Evolutionary conservation across 2,888 invertebrate genomes (phyloP).

Genomic region (Stomorhina lunata): DNA sequence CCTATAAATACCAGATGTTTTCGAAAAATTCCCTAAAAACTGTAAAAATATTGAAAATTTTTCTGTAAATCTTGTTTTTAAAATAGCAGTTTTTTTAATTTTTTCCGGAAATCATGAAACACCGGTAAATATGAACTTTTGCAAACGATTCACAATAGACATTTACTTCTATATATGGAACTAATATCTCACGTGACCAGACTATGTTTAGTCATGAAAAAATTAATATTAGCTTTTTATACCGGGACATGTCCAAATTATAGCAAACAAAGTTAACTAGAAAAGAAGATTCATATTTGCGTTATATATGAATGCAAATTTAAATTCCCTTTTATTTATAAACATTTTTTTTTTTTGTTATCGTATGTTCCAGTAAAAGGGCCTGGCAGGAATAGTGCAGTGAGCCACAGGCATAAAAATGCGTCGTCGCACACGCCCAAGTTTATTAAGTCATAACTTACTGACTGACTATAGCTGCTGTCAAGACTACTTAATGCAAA

Average conservation of each 20-base stretch:
- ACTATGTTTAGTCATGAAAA: background rate
- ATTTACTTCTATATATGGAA: background rate
- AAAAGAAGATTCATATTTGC: slow-evolving; percentile 19
- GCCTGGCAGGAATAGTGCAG: slow-evolving; percentile 2
- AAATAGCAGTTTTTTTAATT: no score
- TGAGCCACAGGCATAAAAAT: slow-evolving; percentile 32
- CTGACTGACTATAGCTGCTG: slow-evolving; percentile 54
- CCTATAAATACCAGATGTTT: no score
- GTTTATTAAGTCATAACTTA: slow-evolving; percentile 63
- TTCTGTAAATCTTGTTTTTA: no score
- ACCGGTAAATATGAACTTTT: background rate
- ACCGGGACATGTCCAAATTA: slow-evolving; percentile 4
- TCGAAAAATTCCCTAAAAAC: no score
- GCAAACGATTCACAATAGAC: no score
- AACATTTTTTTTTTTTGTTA: background rate
- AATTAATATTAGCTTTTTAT: background rate
- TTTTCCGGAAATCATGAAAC: no score
- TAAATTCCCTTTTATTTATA: no score
- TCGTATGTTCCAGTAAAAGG: slow-evolving; percentile 19
- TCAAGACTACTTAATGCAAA: slow-evolving; percentile 55
- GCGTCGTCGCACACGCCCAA: slow-evolving; percentile 60
- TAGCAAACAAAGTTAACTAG: background rate
- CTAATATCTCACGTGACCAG: background rate
- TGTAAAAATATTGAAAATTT: no score
- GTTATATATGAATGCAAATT: no score